Evolutionary conservation across 2,797 vertebrate genomes (phyloP).

Genomic region (Pangasius djambal): DNA sequence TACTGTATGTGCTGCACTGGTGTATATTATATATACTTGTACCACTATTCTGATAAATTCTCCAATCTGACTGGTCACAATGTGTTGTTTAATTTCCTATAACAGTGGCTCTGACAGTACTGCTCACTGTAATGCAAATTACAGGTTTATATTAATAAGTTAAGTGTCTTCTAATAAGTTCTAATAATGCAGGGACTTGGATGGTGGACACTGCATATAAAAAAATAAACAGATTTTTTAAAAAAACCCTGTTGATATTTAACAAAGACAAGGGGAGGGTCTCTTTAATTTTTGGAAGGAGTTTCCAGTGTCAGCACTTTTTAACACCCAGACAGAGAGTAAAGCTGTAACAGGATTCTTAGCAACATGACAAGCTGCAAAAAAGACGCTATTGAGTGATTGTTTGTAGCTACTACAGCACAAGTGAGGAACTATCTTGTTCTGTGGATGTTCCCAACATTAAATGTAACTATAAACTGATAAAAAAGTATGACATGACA

Average conservation of each 20-base stretch:
- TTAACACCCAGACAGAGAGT: too few relatives aligned
- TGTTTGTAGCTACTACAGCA: not conserved
- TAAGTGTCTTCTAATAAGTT: too few relatives aligned
- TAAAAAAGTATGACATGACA: not conserved
- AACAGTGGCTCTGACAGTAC: too few relatives aligned
- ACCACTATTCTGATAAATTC: not conserved
- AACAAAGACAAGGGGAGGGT: too few relatives aligned
- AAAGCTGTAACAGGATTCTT: not conserved
- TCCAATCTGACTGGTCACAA: not conserved
- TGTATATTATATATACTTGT: not conserved
- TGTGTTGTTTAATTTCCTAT: not conserved
- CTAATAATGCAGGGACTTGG: too few relatives aligned
- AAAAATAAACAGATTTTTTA: too few relatives aligned
- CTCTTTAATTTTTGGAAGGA: too few relatives aligned
- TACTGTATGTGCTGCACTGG: not conserved
- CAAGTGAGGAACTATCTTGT: not conserved
- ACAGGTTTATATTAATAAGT: too few relatives aligned
- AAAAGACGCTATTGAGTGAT: not conserved
- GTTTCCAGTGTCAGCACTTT: too few relatives aligned
- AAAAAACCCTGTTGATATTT: too few relatives aligned
- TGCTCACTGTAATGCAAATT: too few relatives aligned
- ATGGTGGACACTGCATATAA: too few relatives aligned
- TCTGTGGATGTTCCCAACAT: not conserved
- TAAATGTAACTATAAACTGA: not conserved
- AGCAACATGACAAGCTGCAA: not conserved